Evolutionary conservation across 2,888 invertebrate species (phyloP).

Genomic region (Euproctis similis): DNA sequence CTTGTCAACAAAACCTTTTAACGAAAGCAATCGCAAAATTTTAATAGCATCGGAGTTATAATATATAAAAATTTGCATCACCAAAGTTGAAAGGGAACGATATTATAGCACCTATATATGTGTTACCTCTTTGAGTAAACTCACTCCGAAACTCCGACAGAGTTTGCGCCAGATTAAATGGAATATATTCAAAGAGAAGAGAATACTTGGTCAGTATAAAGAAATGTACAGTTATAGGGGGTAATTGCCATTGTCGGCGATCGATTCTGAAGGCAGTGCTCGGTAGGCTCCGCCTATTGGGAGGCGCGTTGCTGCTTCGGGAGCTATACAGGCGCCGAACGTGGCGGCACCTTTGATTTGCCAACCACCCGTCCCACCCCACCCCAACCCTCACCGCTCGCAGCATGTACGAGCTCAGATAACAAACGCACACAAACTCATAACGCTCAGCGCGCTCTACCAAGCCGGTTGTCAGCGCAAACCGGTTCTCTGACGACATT

Average conservation of each 20-base stretch:
- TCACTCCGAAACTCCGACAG: conserved; percentile 42
- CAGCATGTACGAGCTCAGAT: conserved; percentile 55
- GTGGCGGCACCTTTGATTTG: conserved; percentile 64
- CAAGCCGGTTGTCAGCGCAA: conserved; percentile 68
- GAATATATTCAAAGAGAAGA: background rate
- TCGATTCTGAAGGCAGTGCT: conserved; percentile 69
- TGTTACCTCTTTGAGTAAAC: too few relatives aligned
- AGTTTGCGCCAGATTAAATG: too few relatives aligned
- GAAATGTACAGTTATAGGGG: conserved; percentile 29
- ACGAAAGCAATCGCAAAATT: conserved; percentile 64
- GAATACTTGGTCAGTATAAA: conserved; percentile 34
- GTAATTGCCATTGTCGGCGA: conserved; percentile 55
- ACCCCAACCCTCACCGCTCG: conserved; percentile 43
- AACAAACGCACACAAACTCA: conserved; percentile 69
- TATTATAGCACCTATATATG: conserved; percentile 15
- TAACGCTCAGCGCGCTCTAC: conserved; percentile 68
- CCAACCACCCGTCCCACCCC: too few relatives aligned
- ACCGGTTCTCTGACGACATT: conserved; percentile 67
- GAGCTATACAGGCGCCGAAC: conserved; percentile 65
- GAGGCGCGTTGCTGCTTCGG: conserved; percentile 67
- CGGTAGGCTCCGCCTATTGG: conserved; percentile 66
- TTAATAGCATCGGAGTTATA: conserved; percentile 66
- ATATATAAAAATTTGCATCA: conserved; percentile 70
- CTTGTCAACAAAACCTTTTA: conserved; percentile 72
- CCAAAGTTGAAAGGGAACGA: conserved; percentile 37